Base-by-base conservation (phyloP, 2,797 vertebrate genomes). In the Gallinago nigripennis region DNA sequence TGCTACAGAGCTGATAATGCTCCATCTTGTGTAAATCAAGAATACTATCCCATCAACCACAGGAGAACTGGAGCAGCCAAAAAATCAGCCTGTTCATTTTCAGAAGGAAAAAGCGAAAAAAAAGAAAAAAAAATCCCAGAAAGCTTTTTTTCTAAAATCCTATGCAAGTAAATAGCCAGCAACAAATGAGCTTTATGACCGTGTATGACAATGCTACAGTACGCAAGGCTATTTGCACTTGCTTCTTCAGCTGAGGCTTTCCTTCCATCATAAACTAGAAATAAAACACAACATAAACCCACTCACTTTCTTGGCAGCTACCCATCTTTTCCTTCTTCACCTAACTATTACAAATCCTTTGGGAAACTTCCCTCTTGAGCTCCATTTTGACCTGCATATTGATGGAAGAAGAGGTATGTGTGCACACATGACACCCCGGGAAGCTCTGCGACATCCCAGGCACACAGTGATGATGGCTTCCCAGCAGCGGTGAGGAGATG, bases 401-500 rank as follows among this genome's bases (percentile, higher is more conserved):
- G 68, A 68, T 0, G 11, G 43, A 87, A 91, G 72, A 91, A 90
- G 71, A 92, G 31, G 12, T 46, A 82, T 79, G 50, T 8, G 1
- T 53, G 66, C 24, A 66, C 4, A 1, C 2, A 1, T n/a, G 63
- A 66, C 45, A 88, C 3, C 10, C 41, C 6, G 5, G 45, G 64
- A 91, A 81, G n/a, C 16, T 77, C 43, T 83, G n/a, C 48, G 84
- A 72, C 13, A 51, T 69, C 45, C 45, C 68, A 84, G 64, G 60
- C 21, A 77, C 24, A 57, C 0, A 4, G 15, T 30, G 57, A 53
- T 0, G 2, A 68, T 25, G 39, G 48, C 27, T 93, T 96, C 68
- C 71, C 61, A 50, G 54, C 0, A 1, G 16, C 0, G 0, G 37
- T 43, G n/a, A 1, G 1, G n/a, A 91, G 63, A 50, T 1, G 1